Percentiles rank a stretch among this genome's conserved stretches.
Evolutionary conservation across 53 echinoderm and acorn worm species (phyloP).

Genomic region (Mesocentrotus franciscanus): DNA sequence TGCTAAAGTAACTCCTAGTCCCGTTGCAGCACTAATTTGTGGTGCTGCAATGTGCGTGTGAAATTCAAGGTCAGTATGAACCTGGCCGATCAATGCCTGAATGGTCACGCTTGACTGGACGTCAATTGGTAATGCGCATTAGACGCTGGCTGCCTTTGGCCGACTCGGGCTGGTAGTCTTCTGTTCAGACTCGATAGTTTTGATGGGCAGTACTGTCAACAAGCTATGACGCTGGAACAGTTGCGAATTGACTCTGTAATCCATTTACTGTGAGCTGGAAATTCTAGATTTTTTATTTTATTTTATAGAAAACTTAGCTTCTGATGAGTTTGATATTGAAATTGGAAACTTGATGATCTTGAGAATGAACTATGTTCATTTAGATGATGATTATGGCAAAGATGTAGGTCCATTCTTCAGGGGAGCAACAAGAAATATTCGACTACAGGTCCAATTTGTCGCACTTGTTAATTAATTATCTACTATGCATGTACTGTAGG

Average conservation of each 20-base stretch:
- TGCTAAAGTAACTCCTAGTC: slow-evolving; percentile 10
- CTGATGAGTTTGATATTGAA: background rate
- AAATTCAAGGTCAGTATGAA: slow-evolving; percentile 62
- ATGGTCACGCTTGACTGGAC: slow-evolving; percentile 58
- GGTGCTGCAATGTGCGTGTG: slow-evolving; percentile 58
- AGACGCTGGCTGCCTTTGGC: slow-evolving; percentile 59
- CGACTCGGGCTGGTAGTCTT: slow-evolving; percentile 39
- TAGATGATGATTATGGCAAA: too few relatives aligned
- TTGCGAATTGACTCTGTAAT: background rate
- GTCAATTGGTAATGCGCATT: slow-evolving; percentile 69
- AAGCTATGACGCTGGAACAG: background rate
- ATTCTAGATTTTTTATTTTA: background rate
- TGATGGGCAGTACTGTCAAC: background rate
- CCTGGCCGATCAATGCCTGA: slow-evolving; percentile 60
- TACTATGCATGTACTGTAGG: too few relatives aligned
- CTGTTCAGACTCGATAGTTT: background rate
- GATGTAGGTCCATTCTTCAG: too few relatives aligned
- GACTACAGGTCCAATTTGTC: too few relatives aligned
- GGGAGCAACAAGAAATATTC: too few relatives aligned
- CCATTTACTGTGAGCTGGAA: background rate
- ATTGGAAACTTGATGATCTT: background rate
- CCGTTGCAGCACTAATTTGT: slow-evolving; percentile 45
- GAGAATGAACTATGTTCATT: too few relatives aligned
- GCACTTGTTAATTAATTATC: too few relatives aligned
- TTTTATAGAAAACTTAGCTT: background rate